Evolutionary conservation across 2,797 vertebrate genomes (phyloP).

Genomic region (Anabas testudineus): DNA sequence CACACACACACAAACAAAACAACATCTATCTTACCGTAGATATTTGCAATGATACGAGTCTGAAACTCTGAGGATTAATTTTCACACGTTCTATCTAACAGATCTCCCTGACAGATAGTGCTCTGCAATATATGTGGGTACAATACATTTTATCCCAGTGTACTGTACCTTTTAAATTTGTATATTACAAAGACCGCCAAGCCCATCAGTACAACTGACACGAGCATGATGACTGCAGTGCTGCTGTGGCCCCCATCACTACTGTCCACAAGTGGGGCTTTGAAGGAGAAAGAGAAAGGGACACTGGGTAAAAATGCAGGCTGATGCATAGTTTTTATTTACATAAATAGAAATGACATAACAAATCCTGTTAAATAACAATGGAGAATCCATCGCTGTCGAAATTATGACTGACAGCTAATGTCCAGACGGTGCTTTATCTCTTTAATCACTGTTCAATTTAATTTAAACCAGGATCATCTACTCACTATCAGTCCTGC

Average conservation of each 20-base stretch:
- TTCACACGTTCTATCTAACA: constrained; percentile 3
- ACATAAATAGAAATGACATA: constrained; percentile 3
- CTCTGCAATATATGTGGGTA: not conserved
- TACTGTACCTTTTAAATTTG: constrained; percentile 93
- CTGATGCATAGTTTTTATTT: constrained; percentile 11
- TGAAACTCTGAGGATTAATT: constrained; percentile 23
- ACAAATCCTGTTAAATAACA: constrained; percentile 16
- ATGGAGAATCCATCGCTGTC: not conserved
- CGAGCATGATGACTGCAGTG: constrained; percentile 94
- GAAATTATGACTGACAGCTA: not conserved
- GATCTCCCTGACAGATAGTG: not conserved
- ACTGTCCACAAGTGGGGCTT: constrained; percentile 91
- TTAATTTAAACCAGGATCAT: constrained; percentile 8
- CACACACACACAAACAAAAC: constrained; percentile 24
- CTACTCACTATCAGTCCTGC: not conserved
- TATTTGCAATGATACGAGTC: constrained; percentile 11
- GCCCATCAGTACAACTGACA: constrained; percentile 91
- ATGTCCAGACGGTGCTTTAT: not conserved
- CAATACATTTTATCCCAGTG: not conserved
- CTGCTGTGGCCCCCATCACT: constrained; percentile 88
- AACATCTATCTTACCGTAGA: constrained; percentile 15
- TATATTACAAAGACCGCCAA: constrained; percentile 92
- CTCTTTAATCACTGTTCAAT: not conserved
- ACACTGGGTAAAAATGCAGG: constrained; percentile 28
- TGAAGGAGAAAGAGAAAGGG: constrained; percentile 44